Evolutionary conservation across 2,113 vertebrate genomes (phyloP).

Genomic region (Tricholaema leucomelas): DNA sequence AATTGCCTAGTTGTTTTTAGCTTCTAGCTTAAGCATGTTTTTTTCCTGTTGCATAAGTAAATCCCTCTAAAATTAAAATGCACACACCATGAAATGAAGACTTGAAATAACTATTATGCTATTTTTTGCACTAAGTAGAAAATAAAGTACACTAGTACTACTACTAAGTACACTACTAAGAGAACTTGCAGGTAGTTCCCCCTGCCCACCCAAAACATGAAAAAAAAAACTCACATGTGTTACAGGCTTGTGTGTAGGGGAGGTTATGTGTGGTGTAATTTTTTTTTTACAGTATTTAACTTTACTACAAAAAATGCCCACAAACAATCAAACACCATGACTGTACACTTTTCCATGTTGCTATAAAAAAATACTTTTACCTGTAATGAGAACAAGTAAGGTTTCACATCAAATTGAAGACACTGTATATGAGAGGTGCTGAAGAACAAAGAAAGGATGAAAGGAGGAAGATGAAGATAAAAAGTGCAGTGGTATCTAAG

Average conservation of each 20-base stretch:
- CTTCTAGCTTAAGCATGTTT: neutral
- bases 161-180: neutral
- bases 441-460: neutral
- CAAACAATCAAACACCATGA: neutral
- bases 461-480: neutral
- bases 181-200: conserved; percentile 18
- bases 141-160: neutral
- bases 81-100: neutral
- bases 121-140: neutral
- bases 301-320: neutral
- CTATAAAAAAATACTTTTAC: neutral
- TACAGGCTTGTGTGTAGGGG: neutral
- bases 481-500: neutral
- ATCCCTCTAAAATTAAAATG: conserved; percentile 24
- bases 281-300: too few species aligned
- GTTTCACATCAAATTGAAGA: neutral
- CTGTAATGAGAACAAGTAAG: neutral
- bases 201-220: neutral
- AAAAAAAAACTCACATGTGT: neutral
- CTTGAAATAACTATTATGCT: neutral
- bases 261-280: too few species aligned
- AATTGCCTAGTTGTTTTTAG: neutral
- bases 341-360: neutral
- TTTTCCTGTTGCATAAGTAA: neutral
- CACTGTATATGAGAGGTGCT: neutral